Evolutionary conservation across 2,113 vertebrate genomes (phyloP).

Genomic region (Protomyctophum bolini): DNA sequence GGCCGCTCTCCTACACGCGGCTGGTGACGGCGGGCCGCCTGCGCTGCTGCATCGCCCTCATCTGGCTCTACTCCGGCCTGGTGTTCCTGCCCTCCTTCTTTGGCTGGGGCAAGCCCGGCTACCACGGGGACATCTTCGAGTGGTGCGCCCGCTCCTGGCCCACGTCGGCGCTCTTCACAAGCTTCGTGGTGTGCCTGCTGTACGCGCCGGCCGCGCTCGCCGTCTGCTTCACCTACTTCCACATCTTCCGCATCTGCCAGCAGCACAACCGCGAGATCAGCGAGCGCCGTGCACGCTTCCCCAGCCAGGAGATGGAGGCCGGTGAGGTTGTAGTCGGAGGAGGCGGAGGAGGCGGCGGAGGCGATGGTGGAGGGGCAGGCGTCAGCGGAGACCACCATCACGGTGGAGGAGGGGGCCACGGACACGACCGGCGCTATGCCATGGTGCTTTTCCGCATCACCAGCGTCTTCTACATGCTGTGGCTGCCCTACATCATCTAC

Average conservation of each 20-base stretch:
- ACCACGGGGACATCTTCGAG: constrained; percentile 98
- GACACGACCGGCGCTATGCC: constrained; percentile 92
- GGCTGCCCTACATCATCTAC: constrained; percentile 98
- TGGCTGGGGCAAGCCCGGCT: constrained; percentile 98
- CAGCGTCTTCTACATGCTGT: constrained; percentile 97
- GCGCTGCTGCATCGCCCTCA: constrained; percentile 91
- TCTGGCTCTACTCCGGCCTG: constrained; percentile 94
- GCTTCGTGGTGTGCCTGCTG: constrained; percentile 95
- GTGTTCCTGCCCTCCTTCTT: constrained; percentile 97
- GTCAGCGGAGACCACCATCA: constrained; percentile 75
- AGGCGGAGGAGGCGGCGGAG: constrained; percentile 45
- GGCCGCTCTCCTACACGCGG: constrained; percentile 97
- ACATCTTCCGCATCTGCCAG: constrained; percentile 98
- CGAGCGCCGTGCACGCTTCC: constrained; percentile 92
- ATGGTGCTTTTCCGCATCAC: constrained; percentile 98
- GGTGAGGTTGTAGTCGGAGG: constrained; percentile 74
- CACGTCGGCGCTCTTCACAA: constrained; percentile 95
- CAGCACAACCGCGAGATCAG: constrained; percentile 98
- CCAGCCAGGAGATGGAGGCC: constrained; percentile 90
- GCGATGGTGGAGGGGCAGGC: constrained; percentile 55
- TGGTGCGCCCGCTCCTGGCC: constrained; percentile 98
- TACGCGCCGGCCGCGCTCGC: constrained; percentile 96
- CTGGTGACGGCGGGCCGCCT: constrained; percentile 96
- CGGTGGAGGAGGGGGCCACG: constrained; percentile 67
- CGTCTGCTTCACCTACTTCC: constrained; percentile 98